phyloP scores from a whole-genome alignment of 1,140 invertebrate genomes.

The Colletes gigas region DNA sequence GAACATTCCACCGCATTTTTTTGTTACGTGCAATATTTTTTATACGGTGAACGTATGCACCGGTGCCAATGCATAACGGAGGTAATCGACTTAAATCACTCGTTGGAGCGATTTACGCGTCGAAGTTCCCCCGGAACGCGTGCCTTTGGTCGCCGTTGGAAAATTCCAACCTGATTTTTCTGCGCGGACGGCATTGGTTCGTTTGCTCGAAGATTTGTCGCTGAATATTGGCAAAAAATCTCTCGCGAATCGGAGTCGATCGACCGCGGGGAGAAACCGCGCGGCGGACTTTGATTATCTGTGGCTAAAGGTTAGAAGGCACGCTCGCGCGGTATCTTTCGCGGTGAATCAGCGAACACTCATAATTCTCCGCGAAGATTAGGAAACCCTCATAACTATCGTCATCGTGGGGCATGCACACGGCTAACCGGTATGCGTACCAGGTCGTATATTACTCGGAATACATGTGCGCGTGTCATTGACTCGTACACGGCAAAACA shows the following conservation, averaged over 20 bases:
- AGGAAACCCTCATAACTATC: conserved; percentile 50
- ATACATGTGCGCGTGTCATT: conserved; percentile 31
- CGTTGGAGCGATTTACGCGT: neutral
- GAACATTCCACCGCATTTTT: too few species aligned
- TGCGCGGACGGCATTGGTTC: too few species aligned
- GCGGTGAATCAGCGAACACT: conserved; percentile 22
- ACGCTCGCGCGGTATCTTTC: neutral
- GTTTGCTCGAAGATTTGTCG: neutral
- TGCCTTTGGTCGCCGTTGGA: neutral
- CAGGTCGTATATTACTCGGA: conserved; percentile 25
- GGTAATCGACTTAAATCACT: neutral
- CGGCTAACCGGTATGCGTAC: conserved; percentile 5
- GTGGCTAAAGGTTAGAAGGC: conserved; percentile 33
- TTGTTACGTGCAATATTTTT: too few species aligned
- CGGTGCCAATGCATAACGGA: neutral
- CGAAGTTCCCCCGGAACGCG: neutral
- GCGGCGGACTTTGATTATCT: conserved; percentile 20
- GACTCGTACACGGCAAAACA: conserved; percentile 33
- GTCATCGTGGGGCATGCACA: conserved; percentile 30
- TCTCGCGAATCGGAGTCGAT: conserved; percentile 15
- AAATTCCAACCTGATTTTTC: conserved; percentile 6
- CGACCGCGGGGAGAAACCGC: neutral
- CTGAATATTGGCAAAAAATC: neutral
- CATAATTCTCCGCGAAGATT: conserved; percentile 45
- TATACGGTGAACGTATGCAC: neutral